phyloP scores from a whole-genome alignment of 2,888 invertebrate species.

The Anagyrus pseudococci region DNA sequence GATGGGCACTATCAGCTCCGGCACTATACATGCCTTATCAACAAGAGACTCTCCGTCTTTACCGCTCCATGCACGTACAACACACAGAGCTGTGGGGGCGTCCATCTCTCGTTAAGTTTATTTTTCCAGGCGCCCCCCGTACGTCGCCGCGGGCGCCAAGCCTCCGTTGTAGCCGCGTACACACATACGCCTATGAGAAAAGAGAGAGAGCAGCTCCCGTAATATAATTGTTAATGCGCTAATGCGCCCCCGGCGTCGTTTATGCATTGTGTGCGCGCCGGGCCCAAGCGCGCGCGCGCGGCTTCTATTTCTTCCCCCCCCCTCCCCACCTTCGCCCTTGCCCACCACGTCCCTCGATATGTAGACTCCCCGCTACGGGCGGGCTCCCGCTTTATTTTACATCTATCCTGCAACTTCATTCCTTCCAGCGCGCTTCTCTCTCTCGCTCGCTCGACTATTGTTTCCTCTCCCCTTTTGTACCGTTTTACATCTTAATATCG shows the following conservation, averaged over 20 bases:
- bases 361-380: too few species aligned
- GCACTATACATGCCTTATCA: too few species aligned
- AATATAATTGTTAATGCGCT: constrained; percentile 61
- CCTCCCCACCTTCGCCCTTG: not conserved
- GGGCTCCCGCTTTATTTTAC: constrained; percentile 24
- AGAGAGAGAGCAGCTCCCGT: constrained; percentile 54
- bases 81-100: too few species aligned
- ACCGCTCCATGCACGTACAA: constrained; percentile 23
- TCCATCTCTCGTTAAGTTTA: constrained; percentile 27
- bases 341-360: too few species aligned
- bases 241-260: constrained; percentile 55
- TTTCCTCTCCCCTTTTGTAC: constrained; percentile 7
- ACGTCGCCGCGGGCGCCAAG: constrained; percentile 35
- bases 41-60: too few species aligned
- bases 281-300: constrained; percentile 52
- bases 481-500: constrained; percentile 19
- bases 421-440: not conserved
- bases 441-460: constrained; percentile 8
- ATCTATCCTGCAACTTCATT: constrained; percentile 48
- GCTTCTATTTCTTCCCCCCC: not conserved
- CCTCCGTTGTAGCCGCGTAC: constrained; percentile 1
- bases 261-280: constrained; percentile 51
- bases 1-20: too few species aligned
- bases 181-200: not conserved
- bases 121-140: constrained; percentile 38